Percentiles rank a stretch among this genome's conserved stretches.
Conservation (phyloP, 2,113 vertebrate genomes). For the Orycteropus afer region DNA sequence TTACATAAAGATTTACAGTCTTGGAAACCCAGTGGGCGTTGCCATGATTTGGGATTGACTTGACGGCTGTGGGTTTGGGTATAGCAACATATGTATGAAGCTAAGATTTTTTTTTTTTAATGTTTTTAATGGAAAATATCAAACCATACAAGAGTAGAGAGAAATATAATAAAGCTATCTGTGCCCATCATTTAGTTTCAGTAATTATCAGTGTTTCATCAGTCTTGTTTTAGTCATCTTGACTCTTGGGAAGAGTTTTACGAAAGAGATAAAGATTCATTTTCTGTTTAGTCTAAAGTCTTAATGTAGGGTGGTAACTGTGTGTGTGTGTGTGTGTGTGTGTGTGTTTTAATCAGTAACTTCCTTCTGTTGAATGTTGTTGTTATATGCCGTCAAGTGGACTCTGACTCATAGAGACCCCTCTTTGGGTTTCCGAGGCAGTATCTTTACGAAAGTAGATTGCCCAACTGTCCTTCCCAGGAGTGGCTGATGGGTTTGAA, state of each 20-base stretch:
- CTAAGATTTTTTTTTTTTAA: not conserved
- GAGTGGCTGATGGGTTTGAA: too few species aligned
- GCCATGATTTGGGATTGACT: too few species aligned
- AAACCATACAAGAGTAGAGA: not conserved
- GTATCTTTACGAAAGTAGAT: too few species aligned
- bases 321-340: not conserved
- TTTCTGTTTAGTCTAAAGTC: slow-evolving; percentile 21
- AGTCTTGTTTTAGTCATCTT: not conserved
- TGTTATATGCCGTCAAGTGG: too few species aligned
- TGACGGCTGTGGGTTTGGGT: too few species aligned
- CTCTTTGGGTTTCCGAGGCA: too few species aligned
- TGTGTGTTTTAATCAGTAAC: not conserved
- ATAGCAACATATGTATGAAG: not conserved
- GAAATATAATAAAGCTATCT: not conserved
- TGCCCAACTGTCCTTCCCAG: too few species aligned
- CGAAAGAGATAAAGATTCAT: not conserved
- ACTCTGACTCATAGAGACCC: too few species aligned
- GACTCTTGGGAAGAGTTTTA: not conserved
- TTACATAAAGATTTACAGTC: too few species aligned
- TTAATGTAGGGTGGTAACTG: not conserved
- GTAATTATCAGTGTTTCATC: not conserved
- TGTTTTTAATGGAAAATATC: not conserved
- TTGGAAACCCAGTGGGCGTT: too few species aligned
- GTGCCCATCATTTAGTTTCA: not conserved
- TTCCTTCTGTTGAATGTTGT: not conserved